Conservation (phyloP, 2,113 vertebrate species). For the Rana temporaria region DNA sequence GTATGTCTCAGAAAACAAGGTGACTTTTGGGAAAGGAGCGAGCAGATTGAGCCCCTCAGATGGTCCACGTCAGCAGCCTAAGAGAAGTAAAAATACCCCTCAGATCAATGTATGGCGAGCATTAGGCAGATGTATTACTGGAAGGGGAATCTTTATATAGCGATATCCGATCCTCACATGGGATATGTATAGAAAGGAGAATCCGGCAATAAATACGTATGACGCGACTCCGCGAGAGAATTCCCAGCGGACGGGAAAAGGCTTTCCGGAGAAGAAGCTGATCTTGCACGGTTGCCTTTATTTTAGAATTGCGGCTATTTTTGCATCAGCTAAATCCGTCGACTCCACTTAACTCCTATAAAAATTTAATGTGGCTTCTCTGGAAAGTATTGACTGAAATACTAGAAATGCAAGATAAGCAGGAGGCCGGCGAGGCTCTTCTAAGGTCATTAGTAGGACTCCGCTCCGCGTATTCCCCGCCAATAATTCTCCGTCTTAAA, state of each 20-base stretch:
- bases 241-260: slow-evolving; percentile 44
- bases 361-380: slow-evolving; percentile 48
- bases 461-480: background rate
- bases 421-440: background rate
- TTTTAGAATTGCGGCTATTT: slow-evolving; percentile 45
- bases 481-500: too few species aligned
- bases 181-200: slow-evolving; percentile 29
- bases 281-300: slow-evolving; percentile 10
- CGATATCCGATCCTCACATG: slow-evolving; percentile 2
- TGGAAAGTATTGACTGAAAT: slow-evolving; percentile 50
- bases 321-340: slow-evolving; percentile 43
- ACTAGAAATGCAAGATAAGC: slow-evolving; percentile 18
- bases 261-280: slow-evolving; percentile 19
- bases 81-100: background rate
- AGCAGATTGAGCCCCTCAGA: background rate
- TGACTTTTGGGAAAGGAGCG: background rate
- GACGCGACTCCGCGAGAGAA: slow-evolving; percentile 27
- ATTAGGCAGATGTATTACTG: slow-evolving; percentile 37
- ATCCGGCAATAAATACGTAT: slow-evolving; percentile 1
- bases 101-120: slow-evolving; percentile 16
- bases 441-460: slow-evolving; percentile 41
- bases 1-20: background rate
- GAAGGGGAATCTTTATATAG: slow-evolving; percentile 40
- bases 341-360: slow-evolving; percentile 49
- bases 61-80: background rate